A percentile compares a stretch with the other conserved stretches of the same genome.
These are phyloP conservation scores for Agriopis leucophaearia DNA, from an alignment of 2,888 invertebrate species.

Conservation along the genomic window DNA sequence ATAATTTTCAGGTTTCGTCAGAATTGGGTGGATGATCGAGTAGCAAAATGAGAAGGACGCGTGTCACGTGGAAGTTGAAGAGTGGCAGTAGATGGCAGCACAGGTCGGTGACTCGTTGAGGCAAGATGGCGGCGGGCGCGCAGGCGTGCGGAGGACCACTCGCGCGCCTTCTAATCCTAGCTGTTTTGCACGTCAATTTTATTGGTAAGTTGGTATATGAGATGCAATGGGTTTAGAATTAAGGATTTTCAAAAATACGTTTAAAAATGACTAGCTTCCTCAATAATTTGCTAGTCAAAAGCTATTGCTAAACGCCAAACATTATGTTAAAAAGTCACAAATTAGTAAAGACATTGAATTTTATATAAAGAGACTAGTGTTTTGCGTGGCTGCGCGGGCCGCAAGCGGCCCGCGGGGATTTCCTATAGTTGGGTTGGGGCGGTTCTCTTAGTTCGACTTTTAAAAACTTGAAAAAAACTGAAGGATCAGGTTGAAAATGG, in stretches of 20 bases:
- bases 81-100: constrained; percentile 73
- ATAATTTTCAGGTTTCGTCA: constrained; percentile 19
- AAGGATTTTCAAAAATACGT: background rate
- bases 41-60: constrained; percentile 61
- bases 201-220: constrained; percentile 73
- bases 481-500: too few relatives aligned
- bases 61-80: constrained; percentile 55
- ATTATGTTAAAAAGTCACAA: too few relatives aligned
- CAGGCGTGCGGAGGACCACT: constrained; percentile 73
- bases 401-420: too few relatives aligned
- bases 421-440: too few relatives aligned
- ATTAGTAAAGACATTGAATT: too few relatives aligned
- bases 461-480: too few relatives aligned
- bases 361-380: too few relatives aligned
- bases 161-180: constrained; percentile 76
- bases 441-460: too few relatives aligned
- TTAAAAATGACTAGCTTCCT: too few relatives aligned
- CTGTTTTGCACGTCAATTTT: constrained; percentile 80
- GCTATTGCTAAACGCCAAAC: too few relatives aligned
- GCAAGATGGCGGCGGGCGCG: constrained; percentile 74
- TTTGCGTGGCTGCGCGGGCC: too few relatives aligned
- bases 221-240: background rate
- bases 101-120: constrained; percentile 70
- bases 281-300: too few relatives aligned
- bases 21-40: constrained; percentile 30